Evolutionary conservation across 1,140 invertebrate genomes (phyloP).

Genomic region (Drosophila orena): DNA sequence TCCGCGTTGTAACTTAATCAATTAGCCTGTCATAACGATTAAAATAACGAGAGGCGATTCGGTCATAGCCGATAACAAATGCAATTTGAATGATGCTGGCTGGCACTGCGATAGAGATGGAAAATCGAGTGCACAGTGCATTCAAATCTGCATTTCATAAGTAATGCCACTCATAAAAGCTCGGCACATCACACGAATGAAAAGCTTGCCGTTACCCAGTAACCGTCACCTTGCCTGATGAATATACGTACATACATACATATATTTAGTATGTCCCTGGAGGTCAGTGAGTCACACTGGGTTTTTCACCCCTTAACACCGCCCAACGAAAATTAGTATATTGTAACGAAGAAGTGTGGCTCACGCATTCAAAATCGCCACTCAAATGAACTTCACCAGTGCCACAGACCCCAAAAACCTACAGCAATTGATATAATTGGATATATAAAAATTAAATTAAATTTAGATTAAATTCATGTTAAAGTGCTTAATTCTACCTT

Average conservation of each 20-base stretch:
- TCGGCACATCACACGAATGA: not conserved
- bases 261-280: constrained; percentile 5
- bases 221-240: not conserved
- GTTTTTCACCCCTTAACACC: constrained; percentile 2
- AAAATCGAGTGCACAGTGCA: constrained; percentile 4
- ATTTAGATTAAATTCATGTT: too few relatives aligned
- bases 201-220: not conserved
- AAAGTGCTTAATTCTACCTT: too few relatives aligned
- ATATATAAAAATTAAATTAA: too few relatives aligned
- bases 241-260: not conserved
- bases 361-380: not conserved
- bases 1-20: constrained; percentile 9
- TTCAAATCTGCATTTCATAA: too few relatives aligned
- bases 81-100: not conserved
- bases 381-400: not conserved
- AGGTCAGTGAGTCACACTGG: constrained; percentile 17
- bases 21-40: constrained; percentile 12
- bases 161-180: not conserved
- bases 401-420: too few relatives aligned
- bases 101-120: not conserved
- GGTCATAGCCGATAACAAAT: not conserved
- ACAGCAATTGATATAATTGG: too few relatives aligned
- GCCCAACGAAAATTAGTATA: constrained; percentile 6
- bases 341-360: not conserved
- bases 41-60: not conserved